Conservation (phyloP, 2,888 invertebrate species). For the Saturnia pavonia region DNA sequence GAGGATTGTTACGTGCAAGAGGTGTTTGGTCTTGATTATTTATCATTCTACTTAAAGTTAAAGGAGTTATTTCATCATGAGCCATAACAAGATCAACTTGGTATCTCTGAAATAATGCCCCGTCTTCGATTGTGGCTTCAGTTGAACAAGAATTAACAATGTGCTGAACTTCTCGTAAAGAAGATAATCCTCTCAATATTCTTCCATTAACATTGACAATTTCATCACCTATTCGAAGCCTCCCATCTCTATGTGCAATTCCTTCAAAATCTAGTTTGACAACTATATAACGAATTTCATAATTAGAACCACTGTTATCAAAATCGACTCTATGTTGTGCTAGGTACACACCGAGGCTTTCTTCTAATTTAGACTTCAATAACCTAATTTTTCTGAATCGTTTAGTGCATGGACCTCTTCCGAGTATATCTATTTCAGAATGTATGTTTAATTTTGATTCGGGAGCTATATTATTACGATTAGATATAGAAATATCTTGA, state of each 20-base stretch:
- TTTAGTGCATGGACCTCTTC: constrained; percentile 82
- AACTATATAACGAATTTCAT: constrained; percentile 83
- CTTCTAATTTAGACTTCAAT: constrained; percentile 84
- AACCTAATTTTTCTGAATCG: constrained; percentile 85
- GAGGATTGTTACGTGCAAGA: constrained; percentile 58
- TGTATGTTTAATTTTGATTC: constrained; percentile 57
- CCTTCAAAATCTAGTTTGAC: constrained; percentile 85
- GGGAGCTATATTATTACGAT: constrained; percentile 50
- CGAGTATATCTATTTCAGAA: constrained; percentile 69
- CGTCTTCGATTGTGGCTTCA: constrained; percentile 67
- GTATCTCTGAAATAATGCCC: constrained; percentile 67
- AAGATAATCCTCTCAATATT: constrained; percentile 87
- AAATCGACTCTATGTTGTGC: constrained; percentile 84
- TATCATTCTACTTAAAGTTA: constrained; percentile 73
- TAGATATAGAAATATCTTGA: constrained; percentile 60
- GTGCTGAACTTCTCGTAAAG: constrained; percentile 84
- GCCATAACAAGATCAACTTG: constrained; percentile 84
- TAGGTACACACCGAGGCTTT: constrained; percentile 87
- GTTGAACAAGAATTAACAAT: constrained; percentile 79
- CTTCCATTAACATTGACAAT: constrained; percentile 94
- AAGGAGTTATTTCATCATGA: constrained; percentile 83
- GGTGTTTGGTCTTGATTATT: constrained; percentile 58
- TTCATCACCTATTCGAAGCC: constrained; percentile 92
- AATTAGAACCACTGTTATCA: constrained; percentile 74
- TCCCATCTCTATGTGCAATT: constrained; percentile 89